Percentiles rank a stretch among this genome's conserved stretches.
Conservation (phyloP, 1,140 invertebrate genomes). For the Helicoverpa zea region DNA sequence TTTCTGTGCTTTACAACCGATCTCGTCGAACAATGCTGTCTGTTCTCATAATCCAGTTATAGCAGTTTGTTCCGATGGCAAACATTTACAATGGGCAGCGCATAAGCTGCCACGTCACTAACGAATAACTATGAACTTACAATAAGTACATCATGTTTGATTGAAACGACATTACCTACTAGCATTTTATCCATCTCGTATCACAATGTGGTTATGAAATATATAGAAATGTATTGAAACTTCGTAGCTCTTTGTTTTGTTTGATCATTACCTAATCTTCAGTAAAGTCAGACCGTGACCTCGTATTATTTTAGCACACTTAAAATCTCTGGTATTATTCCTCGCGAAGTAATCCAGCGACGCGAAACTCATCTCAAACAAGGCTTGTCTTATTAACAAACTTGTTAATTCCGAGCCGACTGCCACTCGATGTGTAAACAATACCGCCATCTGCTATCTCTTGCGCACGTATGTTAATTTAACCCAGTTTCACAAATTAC, state of each 20-base stretch:
- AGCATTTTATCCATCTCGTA: no score
- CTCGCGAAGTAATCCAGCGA: slow-evolving; percentile 13
- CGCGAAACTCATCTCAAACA: slow-evolving; percentile 33
- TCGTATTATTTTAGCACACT: not conserved
- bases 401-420: slow-evolving; percentile 51
- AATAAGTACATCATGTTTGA: no score
- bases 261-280: not conserved
- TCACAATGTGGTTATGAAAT: no score
- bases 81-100: no score
- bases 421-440: slow-evolving; percentile 55
- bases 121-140: no score
- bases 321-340: slow-evolving; percentile 3
- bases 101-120: no score
- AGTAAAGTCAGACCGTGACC: not conserved
- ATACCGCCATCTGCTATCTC: slow-evolving; percentile 36
- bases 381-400: slow-evolving; percentile 58
- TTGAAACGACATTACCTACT: no score
- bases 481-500: slow-evolving; percentile 52
- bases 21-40: not conserved
- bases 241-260: no score
- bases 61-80: no score
- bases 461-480: slow-evolving; percentile 54
- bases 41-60: no score
- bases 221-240: no score
- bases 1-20: not conserved